phyloP scores from a whole-genome alignment of 2,888 invertebrate species.

The Monochamus alternatus region DNA sequence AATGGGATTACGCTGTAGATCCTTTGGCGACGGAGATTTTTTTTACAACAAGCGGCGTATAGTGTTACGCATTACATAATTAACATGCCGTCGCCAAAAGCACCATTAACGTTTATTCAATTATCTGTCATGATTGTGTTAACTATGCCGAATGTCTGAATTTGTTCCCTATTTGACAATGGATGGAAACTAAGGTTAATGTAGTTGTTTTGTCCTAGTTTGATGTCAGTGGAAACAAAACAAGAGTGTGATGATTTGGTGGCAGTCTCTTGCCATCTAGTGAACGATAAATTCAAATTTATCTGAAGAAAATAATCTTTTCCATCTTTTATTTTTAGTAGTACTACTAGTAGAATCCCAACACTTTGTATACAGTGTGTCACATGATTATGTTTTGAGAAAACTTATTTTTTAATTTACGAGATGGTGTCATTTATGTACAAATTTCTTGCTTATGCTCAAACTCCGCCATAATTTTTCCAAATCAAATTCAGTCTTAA shows the following conservation, averaged over 20 bases:
- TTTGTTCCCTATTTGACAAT: slow-evolving; percentile 2
- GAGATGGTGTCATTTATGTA: too few species aligned
- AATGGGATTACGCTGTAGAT: slow-evolving; percentile 20
- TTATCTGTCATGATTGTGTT: slow-evolving; percentile 19
- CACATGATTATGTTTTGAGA: too few species aligned
- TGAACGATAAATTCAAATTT: too few species aligned
- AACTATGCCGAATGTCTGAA: slow-evolving; percentile 11
- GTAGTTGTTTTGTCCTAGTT: not conserved
- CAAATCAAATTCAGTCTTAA: too few species aligned
- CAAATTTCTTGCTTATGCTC: too few species aligned
- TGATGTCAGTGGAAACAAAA: not conserved
- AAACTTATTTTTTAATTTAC: too few species aligned
- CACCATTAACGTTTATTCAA: not conserved
- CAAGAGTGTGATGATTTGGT: not conserved
- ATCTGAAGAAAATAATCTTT: too few species aligned
- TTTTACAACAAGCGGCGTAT: not conserved
- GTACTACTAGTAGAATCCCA: too few species aligned
- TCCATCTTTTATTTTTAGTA: too few species aligned
- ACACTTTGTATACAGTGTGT: too few species aligned
- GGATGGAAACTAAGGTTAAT: not conserved
- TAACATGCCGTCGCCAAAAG: slow-evolving; percentile 21
- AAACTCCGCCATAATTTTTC: too few species aligned
- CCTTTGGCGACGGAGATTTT: slow-evolving; percentile 2
- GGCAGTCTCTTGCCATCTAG: not conserved
- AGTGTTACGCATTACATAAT: slow-evolving; percentile 5